Percentiles rank a stretch among this genome's conserved stretches.
These are phyloP conservation scores for Penaeus japonicus DNA, from an alignment of 1,140 invertebrate genomes.

Conservation along the genomic window DNA sequence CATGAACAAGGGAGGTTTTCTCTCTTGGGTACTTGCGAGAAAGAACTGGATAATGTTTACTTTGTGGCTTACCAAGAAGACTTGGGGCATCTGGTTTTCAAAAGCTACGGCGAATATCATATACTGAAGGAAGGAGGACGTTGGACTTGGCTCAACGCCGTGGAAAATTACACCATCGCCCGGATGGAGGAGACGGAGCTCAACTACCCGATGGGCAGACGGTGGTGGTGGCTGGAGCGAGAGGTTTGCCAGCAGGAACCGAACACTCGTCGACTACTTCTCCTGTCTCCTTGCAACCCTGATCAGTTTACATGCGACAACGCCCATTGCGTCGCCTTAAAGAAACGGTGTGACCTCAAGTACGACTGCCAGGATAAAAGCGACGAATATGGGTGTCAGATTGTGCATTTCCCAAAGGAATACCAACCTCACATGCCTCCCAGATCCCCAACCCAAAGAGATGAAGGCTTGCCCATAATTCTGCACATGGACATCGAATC, in stretches of 20 bases:
- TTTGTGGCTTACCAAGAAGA: conserved; percentile 48
- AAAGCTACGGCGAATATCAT: conserved; percentile 52
- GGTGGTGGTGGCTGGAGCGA: conserved; percentile 29
- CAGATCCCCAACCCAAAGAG: background rate
- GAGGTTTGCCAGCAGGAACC: conserved; percentile 26
- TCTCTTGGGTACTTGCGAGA: conserved; percentile 49
- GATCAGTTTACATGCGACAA: conserved; percentile 64
- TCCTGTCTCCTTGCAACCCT: conserved; percentile 26
- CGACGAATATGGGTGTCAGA: conserved; percentile 74
- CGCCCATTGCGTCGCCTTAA: conserved; percentile 65
- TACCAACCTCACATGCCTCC: conserved; percentile 54
- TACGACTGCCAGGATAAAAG: conserved; percentile 75
- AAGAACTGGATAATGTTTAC: conserved; percentile 44
- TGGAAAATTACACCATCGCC: conserved; percentile 23
- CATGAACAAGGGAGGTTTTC: conserved; percentile 23
- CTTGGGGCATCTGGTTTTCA: conserved; percentile 31
- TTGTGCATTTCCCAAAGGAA: conserved; percentile 16
- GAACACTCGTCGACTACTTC: background rate
- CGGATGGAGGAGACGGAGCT: background rate
- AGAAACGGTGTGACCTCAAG: conserved; percentile 71
- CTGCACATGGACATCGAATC: conserved; percentile 29
- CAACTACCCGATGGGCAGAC: conserved; percentile 54
- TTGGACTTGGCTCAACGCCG: conserved; percentile 35
- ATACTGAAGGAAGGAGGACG: conserved; percentile 17
- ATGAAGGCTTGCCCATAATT: background rate